These are phyloP conservation scores for Dryas iulia DNA, from an alignment of 1,140 invertebrate genomes.

Conservation along the genomic window DNA sequence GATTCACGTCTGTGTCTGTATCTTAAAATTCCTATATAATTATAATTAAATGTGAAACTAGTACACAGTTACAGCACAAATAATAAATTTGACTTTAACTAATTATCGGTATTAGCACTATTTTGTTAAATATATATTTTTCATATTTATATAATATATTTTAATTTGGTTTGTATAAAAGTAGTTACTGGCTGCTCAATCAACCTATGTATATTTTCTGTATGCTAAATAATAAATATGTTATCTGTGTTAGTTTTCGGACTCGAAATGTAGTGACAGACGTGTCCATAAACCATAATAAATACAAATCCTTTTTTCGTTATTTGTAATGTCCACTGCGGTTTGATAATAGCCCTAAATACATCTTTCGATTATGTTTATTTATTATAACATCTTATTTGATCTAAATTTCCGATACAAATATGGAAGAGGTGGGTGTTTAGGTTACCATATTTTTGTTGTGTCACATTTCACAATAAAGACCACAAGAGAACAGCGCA, in stretches of 20 bases:
- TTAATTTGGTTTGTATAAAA: not conserved
- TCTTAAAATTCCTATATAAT: no score
- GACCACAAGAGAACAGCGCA: constrained; percentile 32
- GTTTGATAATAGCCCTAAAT: constrained; percentile 50
- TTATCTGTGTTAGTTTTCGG: constrained; percentile 37
- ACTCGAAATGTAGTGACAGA: constrained; percentile 71
- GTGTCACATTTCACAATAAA: constrained; percentile 52
- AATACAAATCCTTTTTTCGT: constrained; percentile 70
- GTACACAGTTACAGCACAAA: no score
- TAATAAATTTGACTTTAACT: no score
- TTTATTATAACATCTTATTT: constrained; percentile 59
- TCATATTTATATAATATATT: no score
- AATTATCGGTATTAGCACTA: no score
- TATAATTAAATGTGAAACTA: no score
- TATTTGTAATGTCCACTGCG: constrained; percentile 66
- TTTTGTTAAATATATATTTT: no score
- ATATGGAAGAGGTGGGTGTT: constrained; percentile 73
- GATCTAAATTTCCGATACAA: constrained; percentile 59
- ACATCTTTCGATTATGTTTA: constrained; percentile 72
- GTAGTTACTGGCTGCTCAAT: not conserved
- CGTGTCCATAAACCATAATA: constrained; percentile 62
- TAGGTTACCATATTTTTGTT: constrained; percentile 67
- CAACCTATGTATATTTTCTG: no score
- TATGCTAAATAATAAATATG: not conserved
- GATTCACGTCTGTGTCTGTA: no score